Evolutionary conservation across 2,888 invertebrate species (phyloP).

Genomic region (Gonocerus acuteangulatus): DNA sequence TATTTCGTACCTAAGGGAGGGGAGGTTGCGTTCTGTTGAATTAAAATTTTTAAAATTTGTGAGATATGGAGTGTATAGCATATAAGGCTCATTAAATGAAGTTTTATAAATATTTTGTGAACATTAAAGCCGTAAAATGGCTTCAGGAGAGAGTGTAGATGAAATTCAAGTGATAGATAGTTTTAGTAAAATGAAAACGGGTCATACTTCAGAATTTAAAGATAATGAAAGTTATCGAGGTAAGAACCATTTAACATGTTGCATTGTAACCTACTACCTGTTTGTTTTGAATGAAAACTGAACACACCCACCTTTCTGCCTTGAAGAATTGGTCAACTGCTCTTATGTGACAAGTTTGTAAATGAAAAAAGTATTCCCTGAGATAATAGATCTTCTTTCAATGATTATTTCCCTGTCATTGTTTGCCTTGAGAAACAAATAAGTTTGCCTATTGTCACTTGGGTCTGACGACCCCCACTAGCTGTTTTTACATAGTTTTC

Average conservation of each 20-base stretch:
- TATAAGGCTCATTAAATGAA: conserved; percentile 15
- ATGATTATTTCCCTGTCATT: too few relatives aligned
- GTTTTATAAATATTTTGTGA: conserved; percentile 13
- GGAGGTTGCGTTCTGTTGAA: conserved; percentile 12
- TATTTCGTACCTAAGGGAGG: neutral
- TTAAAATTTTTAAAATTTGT: neutral
- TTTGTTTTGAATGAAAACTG: conserved; percentile 5
- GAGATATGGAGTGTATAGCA: neutral
- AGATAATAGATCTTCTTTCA: too few relatives aligned
- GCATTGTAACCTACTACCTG: neutral
- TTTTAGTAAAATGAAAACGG: conserved; percentile 55
- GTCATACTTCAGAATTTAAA: conserved; percentile 50
- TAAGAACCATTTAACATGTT: neutral
- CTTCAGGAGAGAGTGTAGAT: conserved; percentile 73
- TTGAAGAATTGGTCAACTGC: too few relatives aligned
- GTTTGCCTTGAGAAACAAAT: too few relatives aligned
- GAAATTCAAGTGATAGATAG: conserved; percentile 69
- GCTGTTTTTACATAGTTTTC: neutral
- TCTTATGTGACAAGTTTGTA: too few relatives aligned
- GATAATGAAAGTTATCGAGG: conserved; percentile 54
- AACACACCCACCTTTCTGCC: conserved; percentile 15
- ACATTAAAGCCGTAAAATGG: conserved; percentile 52
- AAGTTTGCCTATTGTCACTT: too few relatives aligned
- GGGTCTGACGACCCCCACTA: neutral
- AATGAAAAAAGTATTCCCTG: too few relatives aligned